These are phyloP conservation scores for Cepaea nemoralis DNA, from an alignment of 1,140 invertebrate genomes.

Conservation along the genomic window DNA sequence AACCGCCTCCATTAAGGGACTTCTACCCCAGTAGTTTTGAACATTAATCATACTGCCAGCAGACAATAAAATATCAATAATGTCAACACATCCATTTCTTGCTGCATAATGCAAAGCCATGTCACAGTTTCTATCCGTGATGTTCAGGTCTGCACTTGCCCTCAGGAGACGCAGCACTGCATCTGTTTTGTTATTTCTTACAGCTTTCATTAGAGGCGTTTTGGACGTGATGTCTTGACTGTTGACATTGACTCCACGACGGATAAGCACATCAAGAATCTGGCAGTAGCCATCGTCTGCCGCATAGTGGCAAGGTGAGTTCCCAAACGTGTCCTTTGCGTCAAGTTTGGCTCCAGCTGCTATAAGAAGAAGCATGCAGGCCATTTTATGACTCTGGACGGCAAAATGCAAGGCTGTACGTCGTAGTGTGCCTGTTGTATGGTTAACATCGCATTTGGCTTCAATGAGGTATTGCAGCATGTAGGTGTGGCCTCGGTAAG, in stretches of 20 bases:
- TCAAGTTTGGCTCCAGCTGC: slow-evolving; percentile 68
- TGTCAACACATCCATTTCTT: slow-evolving; percentile 67
- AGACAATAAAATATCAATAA: slow-evolving; percentile 65
- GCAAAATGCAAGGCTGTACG: slow-evolving; percentile 70
- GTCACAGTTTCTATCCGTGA: slow-evolving; percentile 96
- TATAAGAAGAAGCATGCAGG: slow-evolving; percentile 68
- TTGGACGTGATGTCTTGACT: slow-evolving; percentile 71
- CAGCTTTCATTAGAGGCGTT: slow-evolving; percentile 72
- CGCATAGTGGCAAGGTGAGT: slow-evolving; percentile 71
- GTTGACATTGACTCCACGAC: slow-evolving; percentile 67
- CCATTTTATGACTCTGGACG: slow-evolving; percentile 69
- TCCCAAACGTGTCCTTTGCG: slow-evolving; percentile 70
- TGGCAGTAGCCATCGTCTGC: slow-evolving; percentile 71
- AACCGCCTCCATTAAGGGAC: slow-evolving; percentile 71
- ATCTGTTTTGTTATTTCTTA: slow-evolving; percentile 69
- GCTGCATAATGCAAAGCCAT: slow-evolving; percentile 85
- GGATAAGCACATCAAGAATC: slow-evolving; percentile 67
- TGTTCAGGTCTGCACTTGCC: slow-evolving; percentile 81
- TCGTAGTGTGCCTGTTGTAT: slow-evolving; percentile 66
- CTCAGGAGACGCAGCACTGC: slow-evolving; percentile 64
- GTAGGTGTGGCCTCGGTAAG: slow-evolving; percentile 69
- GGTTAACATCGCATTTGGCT: slow-evolving; percentile 70
- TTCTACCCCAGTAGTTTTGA: slow-evolving; percentile 71
- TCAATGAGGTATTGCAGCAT: slow-evolving; percentile 72
- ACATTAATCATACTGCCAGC: slow-evolving; percentile 68